Conservation (phyloP, 1,140 invertebrate species). For the Drosophila novamexicana region DNA sequence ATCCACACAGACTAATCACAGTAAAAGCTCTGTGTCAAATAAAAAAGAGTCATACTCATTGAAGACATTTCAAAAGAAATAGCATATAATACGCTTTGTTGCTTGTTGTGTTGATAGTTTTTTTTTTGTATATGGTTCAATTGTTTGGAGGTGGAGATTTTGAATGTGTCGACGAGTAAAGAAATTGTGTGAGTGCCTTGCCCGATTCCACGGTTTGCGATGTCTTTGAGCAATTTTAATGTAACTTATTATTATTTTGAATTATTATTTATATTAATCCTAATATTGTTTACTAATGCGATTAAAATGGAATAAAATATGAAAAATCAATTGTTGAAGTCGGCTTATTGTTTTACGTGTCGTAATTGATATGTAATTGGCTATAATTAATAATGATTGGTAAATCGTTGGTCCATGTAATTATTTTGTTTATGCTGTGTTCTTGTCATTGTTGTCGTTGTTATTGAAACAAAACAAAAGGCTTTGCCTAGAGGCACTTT, state of each 20-base stretch:
- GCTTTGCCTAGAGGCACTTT: conserved; percentile 8
- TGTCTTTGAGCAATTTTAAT: conserved; percentile 21
- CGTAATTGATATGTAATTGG: conserved; percentile 64
- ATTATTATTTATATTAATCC: conserved; percentile 9
- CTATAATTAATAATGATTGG: conserved; percentile 41
- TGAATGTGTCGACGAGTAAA: conserved; percentile 18
- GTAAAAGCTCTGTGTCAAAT: too few relatives aligned
- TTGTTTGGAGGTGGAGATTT: background rate
- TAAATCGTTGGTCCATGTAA: conserved; percentile 45
- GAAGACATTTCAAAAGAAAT: background rate
- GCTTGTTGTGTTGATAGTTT: conserved; percentile 57
- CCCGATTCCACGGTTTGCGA: conserved; percentile 42
- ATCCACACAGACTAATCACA: too few relatives aligned
- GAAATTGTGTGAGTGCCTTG: conserved; percentile 35
- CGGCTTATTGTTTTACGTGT: conserved; percentile 35
- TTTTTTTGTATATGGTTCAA: conserved; percentile 50
- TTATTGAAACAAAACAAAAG: conserved; percentile 44
- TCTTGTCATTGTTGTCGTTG: conserved; percentile 58
- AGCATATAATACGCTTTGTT: conserved; percentile 38
- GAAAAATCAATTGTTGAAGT: conserved; percentile 14
- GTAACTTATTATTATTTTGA: conserved; percentile 5
- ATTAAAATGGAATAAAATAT: background rate
- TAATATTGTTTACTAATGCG: background rate
- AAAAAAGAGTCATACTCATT: background rate
- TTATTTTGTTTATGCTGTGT: conserved; percentile 58